phyloP scores from a whole-genome alignment of 2,113 vertebrate genomes.

The Halichoeres trimaculatus region DNA sequence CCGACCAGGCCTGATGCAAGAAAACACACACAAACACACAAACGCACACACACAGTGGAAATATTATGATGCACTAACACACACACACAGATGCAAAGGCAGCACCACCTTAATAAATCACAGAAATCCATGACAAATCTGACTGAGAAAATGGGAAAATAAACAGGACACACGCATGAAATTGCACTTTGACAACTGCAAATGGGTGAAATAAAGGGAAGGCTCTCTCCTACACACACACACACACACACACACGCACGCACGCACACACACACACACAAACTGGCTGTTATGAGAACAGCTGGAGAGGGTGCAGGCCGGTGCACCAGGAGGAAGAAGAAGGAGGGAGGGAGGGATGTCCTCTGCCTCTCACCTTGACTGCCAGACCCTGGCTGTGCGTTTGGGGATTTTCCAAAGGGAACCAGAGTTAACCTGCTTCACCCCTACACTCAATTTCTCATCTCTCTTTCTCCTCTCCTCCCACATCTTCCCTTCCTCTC shows the following conservation, averaged over 20 bases:
- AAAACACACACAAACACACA: slow-evolving; percentile 1
- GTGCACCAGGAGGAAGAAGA: slow-evolving; percentile 46
- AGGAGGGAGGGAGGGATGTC: slow-evolving; percentile 68
- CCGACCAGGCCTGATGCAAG: slow-evolving; percentile 31
- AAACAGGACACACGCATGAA: slow-evolving; percentile 21
- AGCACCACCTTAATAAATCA: slow-evolving; percentile 1
- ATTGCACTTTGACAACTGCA: slow-evolving; percentile 19
- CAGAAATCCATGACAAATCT: neutral
- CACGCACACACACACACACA: slow-evolving; percentile 10
- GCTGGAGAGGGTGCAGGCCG: slow-evolving; percentile 69
- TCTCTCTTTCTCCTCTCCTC: slow-evolving; percentile 6
- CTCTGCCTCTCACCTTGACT: slow-evolving; percentile 84
- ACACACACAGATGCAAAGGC: slow-evolving; percentile 7
- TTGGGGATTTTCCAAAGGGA: slow-evolving; percentile 82
- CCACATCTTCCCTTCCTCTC: neutral
- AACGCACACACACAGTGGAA: neutral
- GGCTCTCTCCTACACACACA: too few species aligned
- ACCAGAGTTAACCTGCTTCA: slow-evolving; percentile 38
- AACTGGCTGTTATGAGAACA: slow-evolving; percentile 70
- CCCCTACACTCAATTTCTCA: slow-evolving; percentile 7
- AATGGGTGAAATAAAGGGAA: slow-evolving; percentile 19
- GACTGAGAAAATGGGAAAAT: slow-evolving; percentile 9
- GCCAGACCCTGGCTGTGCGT: slow-evolving; percentile 70
- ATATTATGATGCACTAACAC: neutral
- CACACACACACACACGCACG: slow-evolving; percentile 9